Base-by-base conservation (phyloP, 2,113 vertebrate species). In the Urocitellus parryii region DNA sequence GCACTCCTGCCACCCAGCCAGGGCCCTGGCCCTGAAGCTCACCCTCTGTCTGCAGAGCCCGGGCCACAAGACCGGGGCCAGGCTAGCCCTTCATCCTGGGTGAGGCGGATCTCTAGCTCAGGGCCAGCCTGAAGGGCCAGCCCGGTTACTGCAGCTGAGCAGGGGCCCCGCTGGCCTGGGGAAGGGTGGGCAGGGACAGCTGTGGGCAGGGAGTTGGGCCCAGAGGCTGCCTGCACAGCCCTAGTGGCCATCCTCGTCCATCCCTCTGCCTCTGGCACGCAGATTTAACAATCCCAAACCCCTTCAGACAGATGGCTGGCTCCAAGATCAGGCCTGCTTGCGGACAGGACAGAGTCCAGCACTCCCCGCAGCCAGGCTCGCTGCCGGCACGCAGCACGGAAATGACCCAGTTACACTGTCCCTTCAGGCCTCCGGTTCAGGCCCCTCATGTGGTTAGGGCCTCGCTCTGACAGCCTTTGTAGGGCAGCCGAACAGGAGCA, bases 221-320 rank as follows among this genome's bases (percentile, higher is more conserved):
- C 27, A 27, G 27, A 51, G 45, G 18, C 63, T 82, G 18, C 42
- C 22, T 61, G 20, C 29, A 34, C 51, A 37, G 20, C 11, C 72
- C 77, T 20, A 1, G 2, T 32, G 37, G 45, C 17, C 14, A 5
- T 72, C 13, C 2, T 18, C 5, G 2, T 6, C n/a, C 1, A n/a
- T 9, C 5, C 27, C 34, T 7, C 37, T 74, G 58, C 48, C 24
- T 85, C 78, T 48, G 74, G 37, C 0, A 34, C 88, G 81, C 20
- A 53, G 74, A 83, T 18, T 32, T 20, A 79, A n/a, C 94, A 56
- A 83, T 34, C 39, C 5, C 0, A 83, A 91, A 45, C 45, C 45
- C 58, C 37, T 63, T 22, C 72, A 29, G 93, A 84, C 34, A 61
- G 37, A 88, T 14, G 51, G n/a, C 70, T 72, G 86, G 16, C 78